Base-by-base conservation (phyloP, 1,140 invertebrate species). In the Eulimnadia texana region DNA sequence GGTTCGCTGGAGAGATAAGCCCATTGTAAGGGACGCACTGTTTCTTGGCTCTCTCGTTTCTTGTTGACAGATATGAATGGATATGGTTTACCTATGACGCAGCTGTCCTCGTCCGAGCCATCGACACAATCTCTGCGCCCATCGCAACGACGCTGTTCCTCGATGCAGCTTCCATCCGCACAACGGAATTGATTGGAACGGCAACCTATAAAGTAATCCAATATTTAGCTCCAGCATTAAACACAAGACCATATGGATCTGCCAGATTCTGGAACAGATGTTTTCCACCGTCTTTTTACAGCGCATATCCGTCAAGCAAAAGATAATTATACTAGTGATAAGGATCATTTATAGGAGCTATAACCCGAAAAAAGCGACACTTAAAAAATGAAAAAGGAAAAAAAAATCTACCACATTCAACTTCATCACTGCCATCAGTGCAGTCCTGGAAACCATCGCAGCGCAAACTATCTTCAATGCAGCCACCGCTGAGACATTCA, bases 51-150 rank as follows among this genome's bases (percentile, higher is more conserved):
- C n/a, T n/a, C n/a, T n/a, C n/a, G n/a, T n/a, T n/a, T n/a, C n/a
- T n/a, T n/a, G n/a, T n/a, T n/a, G 33, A 42, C 33, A 42, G 6
- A 42, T 42, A 42, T 42, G 33, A 42, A 42, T 42, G 33, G 16
- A 6, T 42, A 52, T 19, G 11, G 11, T 52, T 29, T 57, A 33
- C 55, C 27, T 20, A 27, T 33, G 33, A 27, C 33, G 55, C 55
- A 57, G 55, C 29, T 57, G 25, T 16, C n/a, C 71, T 93, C 89
- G 67, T 92, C 88, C 68, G 89, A 86, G 16, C 85, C 86, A 50
- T 81, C 79, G 0, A 84, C 82, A 70, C 88, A 92, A 69, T 91
- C 86, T 49, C 73, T 74, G 9, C 76, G 77, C 0, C 88, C 88
- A 71, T 93, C 87, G 70, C 89, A 92, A 1, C 86, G 72, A 0